These are phyloP conservation scores for Tricholauxania praeusta DNA, from an alignment of 2,888 invertebrate species.

Conservation along the genomic window DNA sequence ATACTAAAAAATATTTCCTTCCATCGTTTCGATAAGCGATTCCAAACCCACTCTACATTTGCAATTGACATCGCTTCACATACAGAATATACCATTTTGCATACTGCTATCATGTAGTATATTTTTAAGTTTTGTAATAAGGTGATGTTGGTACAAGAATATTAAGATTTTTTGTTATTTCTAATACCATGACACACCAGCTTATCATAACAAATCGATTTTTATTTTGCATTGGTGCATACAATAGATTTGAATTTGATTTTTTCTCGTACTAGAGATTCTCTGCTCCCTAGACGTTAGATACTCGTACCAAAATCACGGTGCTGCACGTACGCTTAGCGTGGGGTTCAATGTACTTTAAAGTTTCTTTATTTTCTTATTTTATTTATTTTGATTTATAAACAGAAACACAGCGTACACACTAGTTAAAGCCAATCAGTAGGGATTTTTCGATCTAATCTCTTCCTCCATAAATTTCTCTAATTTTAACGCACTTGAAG, in stretches of 20 bases:
- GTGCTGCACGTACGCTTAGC: conserved; percentile 19
- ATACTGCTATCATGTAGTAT: too few relatives aligned
- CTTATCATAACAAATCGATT: too few relatives aligned
- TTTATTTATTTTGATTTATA: conserved; percentile 27
- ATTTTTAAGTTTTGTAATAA: too few relatives aligned
- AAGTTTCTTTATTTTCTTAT: conserved; percentile 46
- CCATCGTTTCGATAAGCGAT: background rate
- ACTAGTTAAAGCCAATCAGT: background rate
- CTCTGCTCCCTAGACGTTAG: too few relatives aligned
- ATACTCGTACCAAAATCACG: conserved; percentile 14
- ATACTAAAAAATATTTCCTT: background rate
- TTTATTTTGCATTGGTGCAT: too few relatives aligned
- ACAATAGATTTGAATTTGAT: too few relatives aligned
- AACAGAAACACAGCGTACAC: background rate
- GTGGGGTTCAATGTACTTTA: conserved; percentile 57
- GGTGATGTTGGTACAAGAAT: too few relatives aligned
- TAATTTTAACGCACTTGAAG: conserved; percentile 18
- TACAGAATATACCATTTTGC: background rate
- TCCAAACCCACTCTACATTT: background rate
- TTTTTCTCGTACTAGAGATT: too few relatives aligned
- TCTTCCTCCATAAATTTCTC: conserved; percentile 16
- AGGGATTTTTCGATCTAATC: conserved; percentile 35
- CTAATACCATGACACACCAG: too few relatives aligned
- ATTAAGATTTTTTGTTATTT: too few relatives aligned
- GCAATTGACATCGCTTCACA: background rate